Conservation (phyloP, 2,797 vertebrate genomes). For the Gadopsis marmoratus region DNA sequence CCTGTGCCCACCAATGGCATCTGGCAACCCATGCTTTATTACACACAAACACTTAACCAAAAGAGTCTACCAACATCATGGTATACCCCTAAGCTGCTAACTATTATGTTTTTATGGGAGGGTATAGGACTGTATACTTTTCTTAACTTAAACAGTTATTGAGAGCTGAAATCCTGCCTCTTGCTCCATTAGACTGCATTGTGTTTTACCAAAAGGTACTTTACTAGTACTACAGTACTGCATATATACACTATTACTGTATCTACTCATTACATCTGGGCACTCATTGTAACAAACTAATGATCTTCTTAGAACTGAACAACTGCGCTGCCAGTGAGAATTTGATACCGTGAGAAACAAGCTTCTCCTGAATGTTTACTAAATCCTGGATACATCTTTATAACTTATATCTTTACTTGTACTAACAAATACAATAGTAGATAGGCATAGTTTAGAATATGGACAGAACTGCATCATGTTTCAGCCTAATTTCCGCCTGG, state of each 20-base stretch:
- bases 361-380: no score
- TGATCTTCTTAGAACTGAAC: no score
- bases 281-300: no score
- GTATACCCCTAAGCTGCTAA: neutral
- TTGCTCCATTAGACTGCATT: neutral
- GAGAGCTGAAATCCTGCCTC: neutral
- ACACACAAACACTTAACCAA: no score
- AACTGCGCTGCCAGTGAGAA: no score
- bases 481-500: neutral
- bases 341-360: no score
- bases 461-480: slow-evolving; percentile 1
- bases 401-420: neutral
- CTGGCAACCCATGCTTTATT: neutral
- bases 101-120: no score
- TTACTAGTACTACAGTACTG: no score
- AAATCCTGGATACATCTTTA: neutral
- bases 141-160: neutral
- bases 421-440: neutral
- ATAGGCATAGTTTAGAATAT: neutral
- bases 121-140: neutral
- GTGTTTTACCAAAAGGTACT: neutral
- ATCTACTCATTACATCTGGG: no score
- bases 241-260: neutral
- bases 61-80: no score
- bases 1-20: no score